Evolutionary conservation across 2,113 vertebrate species (phyloP), one percentile per base, ranked within the genome.

Genomic region (Petromus typicus): DNA sequence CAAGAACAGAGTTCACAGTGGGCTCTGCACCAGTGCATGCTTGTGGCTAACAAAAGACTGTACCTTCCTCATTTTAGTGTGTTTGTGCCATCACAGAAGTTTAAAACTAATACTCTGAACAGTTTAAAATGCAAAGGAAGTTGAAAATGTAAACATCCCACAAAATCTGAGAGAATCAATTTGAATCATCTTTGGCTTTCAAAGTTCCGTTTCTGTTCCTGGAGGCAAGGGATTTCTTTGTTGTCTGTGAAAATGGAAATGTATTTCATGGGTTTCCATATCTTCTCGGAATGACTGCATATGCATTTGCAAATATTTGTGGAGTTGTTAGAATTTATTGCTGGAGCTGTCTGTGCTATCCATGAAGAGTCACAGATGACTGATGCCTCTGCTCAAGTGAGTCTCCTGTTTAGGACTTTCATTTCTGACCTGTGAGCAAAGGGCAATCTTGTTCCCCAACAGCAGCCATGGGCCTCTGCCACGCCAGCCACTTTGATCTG

Each of bases 41-140:
- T 66, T 40, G 48, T 69, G 56, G 34, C 86, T 79, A 93, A 93
- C 97, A 93, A 94, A 97, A 78, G 56, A 78, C 32, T 85, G 84
- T 86, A 91, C 59, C 34, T 85, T 76, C 34, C n/a, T 90, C 69
- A 91, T 86, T 87, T 92, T 48, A 93, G 7, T 82, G 40, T 79
- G 34, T 91, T 96, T 76, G 4, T 91, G 18, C 48, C 75, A 91
- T 91, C 57, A 63, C 48, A 82, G 96, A 71, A 59, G 18, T 56
- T 91, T 56, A 32, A 32, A 81, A 95, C 84, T 71, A 91, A 96
- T 67, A 67, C 25, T 4, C 43, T 89, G 59, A 83, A 14, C 57
- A 96, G 66, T 75, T 92, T 80, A 79, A 93, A 93, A 32, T 30
- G n/a, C 40, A 71, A 79, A 71, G 32, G 88, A 91, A 96, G 73